Evolutionary conservation across 2,113 vertebrate genomes (phyloP).

Genomic region (Centropus bengalensis): DNA sequence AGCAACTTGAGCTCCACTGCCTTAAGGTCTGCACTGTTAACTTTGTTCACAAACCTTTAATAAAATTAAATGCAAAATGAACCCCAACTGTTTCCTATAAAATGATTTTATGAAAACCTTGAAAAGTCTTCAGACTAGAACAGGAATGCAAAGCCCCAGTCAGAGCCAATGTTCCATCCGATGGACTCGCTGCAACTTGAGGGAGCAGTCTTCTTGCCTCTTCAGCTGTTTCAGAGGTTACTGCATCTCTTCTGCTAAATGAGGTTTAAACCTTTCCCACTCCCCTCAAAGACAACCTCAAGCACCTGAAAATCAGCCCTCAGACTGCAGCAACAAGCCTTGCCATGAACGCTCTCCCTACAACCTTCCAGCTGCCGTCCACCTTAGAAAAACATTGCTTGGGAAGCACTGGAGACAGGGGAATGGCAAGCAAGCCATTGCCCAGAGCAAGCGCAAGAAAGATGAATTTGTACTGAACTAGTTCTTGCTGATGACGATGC

Average conservation of each 20-base stretch:
- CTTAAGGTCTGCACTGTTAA: background rate
- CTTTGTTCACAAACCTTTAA: background rate
- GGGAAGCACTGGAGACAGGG: background rate
- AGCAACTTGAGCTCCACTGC: background rate
- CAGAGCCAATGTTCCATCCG: background rate
- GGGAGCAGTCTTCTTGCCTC: background rate
- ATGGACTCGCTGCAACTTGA: background rate
- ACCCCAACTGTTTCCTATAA: background rate
- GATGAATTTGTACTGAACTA: background rate
- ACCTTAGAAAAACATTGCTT: background rate
- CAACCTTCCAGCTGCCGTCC: background rate
- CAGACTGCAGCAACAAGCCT: background rate
- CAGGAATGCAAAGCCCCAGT: background rate
- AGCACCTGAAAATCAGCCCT: background rate
- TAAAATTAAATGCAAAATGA: background rate
- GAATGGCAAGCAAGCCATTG: background rate
- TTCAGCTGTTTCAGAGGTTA: background rate
- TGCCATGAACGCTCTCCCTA: background rate
- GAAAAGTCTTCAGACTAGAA: background rate
- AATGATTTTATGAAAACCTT: background rate
- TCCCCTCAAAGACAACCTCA: background rate
- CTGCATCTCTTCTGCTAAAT: background rate
- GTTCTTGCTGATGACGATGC: accelerated
- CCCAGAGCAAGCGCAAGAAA: background rate
- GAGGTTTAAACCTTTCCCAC: background rate